phyloP scores from a whole-genome alignment of 1,140 invertebrate species.

The Galleria mellonella region DNA sequence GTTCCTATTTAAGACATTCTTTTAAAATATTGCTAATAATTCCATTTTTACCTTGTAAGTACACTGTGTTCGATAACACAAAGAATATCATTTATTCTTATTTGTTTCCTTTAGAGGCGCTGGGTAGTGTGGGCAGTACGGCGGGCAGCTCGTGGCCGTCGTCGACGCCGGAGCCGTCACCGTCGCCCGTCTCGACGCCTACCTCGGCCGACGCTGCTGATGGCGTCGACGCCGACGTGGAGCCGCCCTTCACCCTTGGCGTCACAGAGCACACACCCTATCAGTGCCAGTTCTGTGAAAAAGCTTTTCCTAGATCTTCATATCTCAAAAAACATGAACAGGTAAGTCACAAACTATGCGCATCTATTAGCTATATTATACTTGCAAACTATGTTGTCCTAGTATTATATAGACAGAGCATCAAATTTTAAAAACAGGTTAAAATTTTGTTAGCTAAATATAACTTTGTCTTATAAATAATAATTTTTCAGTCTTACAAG shows the following conservation, averaged over 20 bases:
- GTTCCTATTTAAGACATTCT: no score
- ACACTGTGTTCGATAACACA: no score
- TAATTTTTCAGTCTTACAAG: no score
- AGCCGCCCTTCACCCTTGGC: slow-evolving; percentile 79
- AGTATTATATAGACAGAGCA: no score
- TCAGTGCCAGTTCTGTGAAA: slow-evolving; percentile 93
- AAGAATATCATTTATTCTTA: not conserved
- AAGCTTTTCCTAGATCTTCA: slow-evolving; percentile 89
- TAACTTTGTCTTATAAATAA: no score
- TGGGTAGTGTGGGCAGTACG: slow-evolving; percentile 80
- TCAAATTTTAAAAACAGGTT: no score
- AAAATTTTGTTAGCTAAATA: no score
- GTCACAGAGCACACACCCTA: slow-evolving; percentile 86
- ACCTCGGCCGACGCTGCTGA: slow-evolving; percentile 77
- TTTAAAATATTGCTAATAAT: no score
- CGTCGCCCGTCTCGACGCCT: slow-evolving; percentile 76
- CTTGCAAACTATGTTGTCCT: no score
- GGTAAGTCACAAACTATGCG: slow-evolving; percentile 78
- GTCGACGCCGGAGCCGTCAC: slow-evolving; percentile 75
- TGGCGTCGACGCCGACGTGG: slow-evolving; percentile 74
- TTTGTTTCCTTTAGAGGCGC: slow-evolving; percentile 73
- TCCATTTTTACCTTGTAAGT: no score
- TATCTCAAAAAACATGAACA: slow-evolving; percentile 95
- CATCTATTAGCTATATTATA: no score
- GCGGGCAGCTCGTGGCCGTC: slow-evolving; percentile 79